Evolutionary conservation across 2,113 vertebrate genomes (phyloP).

Genomic region (Oncorhynchus nerka): DNA sequence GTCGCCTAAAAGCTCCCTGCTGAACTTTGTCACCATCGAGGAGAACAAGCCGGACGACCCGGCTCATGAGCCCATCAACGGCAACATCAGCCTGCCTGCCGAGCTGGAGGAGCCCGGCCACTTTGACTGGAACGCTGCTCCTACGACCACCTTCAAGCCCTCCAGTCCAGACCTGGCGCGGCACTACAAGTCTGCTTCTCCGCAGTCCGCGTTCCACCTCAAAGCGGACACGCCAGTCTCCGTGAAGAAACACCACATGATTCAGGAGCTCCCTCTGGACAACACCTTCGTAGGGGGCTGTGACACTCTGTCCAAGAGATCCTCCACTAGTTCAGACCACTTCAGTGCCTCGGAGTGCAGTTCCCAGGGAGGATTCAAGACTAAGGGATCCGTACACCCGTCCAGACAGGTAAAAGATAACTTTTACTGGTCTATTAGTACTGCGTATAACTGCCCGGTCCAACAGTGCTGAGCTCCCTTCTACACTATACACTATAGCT

Average conservation of each 20-base stretch:
- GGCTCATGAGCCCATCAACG: conserved; percentile 96
- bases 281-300: conserved; percentile 99
- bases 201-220: conserved; percentile 98
- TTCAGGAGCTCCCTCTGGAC: conserved; percentile 99
- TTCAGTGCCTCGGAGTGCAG: conserved; percentile 99
- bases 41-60: conserved; percentile 96
- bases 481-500: conserved; percentile 53
- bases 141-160: conserved; percentile 97
- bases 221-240: conserved; percentile 98
- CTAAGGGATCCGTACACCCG: conserved; percentile 98
- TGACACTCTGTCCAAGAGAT: conserved; percentile 99
- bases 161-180: conserved; percentile 96
- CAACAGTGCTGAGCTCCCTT: conserved; percentile 95
- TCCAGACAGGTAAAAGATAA: conserved; percentile 99
- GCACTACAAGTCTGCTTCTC: conserved; percentile 98
- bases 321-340: conserved; percentile 99
- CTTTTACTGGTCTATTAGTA: conserved; percentile 99
- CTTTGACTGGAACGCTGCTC: conserved; percentile 97
- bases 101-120: conserved; percentile 97
- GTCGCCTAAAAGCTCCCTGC: conserved; percentile 94
- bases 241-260: conserved; percentile 98
- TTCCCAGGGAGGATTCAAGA: conserved; percentile 99
- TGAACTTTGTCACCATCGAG: conserved; percentile 99
- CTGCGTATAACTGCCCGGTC: conserved; percentile 96
- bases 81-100: conserved; percentile 94